These are phyloP conservation scores for Pollicipes pollicipes DNA, from an alignment of 1,140 invertebrate species.

Conservation along the genomic window DNA sequence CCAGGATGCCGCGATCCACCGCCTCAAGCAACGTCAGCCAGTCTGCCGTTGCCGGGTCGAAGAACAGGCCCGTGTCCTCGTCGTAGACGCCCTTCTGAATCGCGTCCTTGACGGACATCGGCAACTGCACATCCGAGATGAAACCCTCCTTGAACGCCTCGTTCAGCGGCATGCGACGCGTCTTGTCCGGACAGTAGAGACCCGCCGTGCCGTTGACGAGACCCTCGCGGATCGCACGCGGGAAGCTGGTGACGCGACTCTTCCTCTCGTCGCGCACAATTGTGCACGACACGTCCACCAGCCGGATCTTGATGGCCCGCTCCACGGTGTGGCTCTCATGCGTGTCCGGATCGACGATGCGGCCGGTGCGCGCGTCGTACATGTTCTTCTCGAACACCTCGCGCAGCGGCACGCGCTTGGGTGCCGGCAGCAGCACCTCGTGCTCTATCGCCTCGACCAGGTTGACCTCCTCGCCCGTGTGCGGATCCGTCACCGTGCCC, in stretches of 20 bases:
- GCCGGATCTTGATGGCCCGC: conserved; percentile 52
- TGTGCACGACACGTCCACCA: conserved; percentile 61
- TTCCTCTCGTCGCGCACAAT: conserved; percentile 43
- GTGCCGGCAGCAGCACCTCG: conserved; percentile 59
- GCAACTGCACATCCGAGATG: conserved; percentile 55
- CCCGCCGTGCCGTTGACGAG: conserved; percentile 59
- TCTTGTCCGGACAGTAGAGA: conserved; percentile 21
- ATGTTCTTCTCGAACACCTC: conserved; percentile 74
- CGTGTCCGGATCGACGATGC: conserved; percentile 46
- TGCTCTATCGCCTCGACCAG: conserved; percentile 58
- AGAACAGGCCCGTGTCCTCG: conserved; percentile 48
- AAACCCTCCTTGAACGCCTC: conserved; percentile 71
- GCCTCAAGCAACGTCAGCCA: conserved; percentile 55
- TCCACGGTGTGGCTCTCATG: conserved; percentile 54
- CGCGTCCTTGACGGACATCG: conserved; percentile 64
- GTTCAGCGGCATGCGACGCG: conserved; percentile 47
- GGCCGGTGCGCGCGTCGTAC: conserved; percentile 47
- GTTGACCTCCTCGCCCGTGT: conserved; percentile 49
- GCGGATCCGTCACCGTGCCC: conserved; percentile 56
- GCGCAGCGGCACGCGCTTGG: conserved; percentile 59
- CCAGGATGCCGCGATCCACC: conserved; percentile 48
- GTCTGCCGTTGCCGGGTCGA: conserved; percentile 56
- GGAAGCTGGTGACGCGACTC: conserved; percentile 56
- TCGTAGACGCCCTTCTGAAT: conserved; percentile 65
- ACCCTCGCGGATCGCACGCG: conserved; percentile 55